Evolutionary conservation across 1,140 invertebrate genomes (phyloP).

Genomic region (Penaeus indicus): DNA sequence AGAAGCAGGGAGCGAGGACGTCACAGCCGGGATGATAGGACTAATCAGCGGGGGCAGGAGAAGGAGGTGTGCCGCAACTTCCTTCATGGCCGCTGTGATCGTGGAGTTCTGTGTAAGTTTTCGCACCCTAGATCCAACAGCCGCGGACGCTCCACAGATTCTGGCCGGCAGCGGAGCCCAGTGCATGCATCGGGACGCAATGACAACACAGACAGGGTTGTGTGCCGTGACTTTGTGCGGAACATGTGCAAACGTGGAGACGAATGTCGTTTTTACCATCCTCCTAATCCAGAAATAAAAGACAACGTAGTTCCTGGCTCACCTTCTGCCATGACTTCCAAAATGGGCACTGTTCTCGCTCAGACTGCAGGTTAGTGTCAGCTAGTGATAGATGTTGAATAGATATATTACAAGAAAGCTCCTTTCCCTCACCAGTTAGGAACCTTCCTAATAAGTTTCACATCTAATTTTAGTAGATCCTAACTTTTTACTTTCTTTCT

Average conservation of each 20-base stretch:
- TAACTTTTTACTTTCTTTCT: too few species aligned
- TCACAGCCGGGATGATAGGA: slow-evolving; percentile 15
- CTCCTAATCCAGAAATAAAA: slow-evolving; percentile 68
- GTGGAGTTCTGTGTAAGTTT: slow-evolving; percentile 73
- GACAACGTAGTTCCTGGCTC: slow-evolving; percentile 68
- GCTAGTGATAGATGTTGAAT: neutral
- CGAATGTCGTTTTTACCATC: slow-evolving; percentile 82
- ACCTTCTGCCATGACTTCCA: slow-evolving; percentile 88
- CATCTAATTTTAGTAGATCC: too few species aligned
- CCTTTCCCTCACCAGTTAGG: neutral
- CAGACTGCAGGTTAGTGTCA: slow-evolving; percentile 78
- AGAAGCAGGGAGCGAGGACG: slow-evolving; percentile 37
- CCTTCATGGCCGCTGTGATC: slow-evolving; percentile 79
- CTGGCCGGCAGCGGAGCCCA: neutral
- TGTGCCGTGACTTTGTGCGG: slow-evolving; percentile 75
- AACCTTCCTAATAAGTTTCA: too few species aligned
- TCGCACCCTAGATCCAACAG: slow-evolving; percentile 69
- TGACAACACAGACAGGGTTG: slow-evolving; percentile 10
- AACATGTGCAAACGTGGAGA: slow-evolving; percentile 83
- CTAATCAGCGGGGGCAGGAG: slow-evolving; percentile 24
- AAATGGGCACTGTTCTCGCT: slow-evolving; percentile 79
- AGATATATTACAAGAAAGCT: neutral
- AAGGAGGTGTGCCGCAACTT: slow-evolving; percentile 74
- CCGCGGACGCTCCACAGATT: neutral
- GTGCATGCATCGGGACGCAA: neutral